These are phyloP conservation scores for Epinephelus awoara DNA, from an alignment of 2,797 vertebrate genomes.

Conservation along the genomic window DNA sequence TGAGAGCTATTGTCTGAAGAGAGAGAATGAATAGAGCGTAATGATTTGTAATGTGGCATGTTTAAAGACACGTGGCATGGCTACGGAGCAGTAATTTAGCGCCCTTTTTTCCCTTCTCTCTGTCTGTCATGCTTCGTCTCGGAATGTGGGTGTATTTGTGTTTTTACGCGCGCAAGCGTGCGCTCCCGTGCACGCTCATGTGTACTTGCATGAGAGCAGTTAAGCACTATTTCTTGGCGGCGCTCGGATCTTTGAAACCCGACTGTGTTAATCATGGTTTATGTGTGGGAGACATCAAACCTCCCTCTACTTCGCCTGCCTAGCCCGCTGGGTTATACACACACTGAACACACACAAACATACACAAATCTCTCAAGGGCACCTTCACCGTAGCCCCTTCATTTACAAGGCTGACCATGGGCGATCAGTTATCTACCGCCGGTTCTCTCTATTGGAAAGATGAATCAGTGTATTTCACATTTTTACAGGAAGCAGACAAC, in stretches of 20 bases:
- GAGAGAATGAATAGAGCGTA: conserved; percentile 69
- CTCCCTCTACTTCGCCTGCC: conserved; percentile 66
- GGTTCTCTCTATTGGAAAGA: conserved; percentile 41
- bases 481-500: conserved; percentile 44
- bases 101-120: conserved; percentile 22
- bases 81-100: conserved; percentile 42
- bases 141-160: conserved; percentile 34
- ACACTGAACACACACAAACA: conserved; percentile 26
- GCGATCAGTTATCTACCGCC: conserved; percentile 55
- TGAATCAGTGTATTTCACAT: conserved; percentile 58
- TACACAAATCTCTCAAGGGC: conserved; percentile 74
- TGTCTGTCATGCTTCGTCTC: conserved; percentile 42
- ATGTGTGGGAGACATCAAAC: conserved; percentile 82
- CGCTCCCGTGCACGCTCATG: neutral
- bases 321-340: conserved; percentile 64
- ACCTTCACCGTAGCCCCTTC: conserved; percentile 71
- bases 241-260: conserved; percentile 75
- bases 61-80: conserved; percentile 60
- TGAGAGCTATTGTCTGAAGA: conserved; percentile 68
- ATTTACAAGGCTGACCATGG: conserved; percentile 67
- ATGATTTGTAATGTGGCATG: conserved; percentile 74
- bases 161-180: neutral
- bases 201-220: conserved; percentile 22
- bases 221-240: conserved; percentile 59
- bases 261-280: conserved; percentile 85